These are phyloP conservation scores for Ophthalmolycus amberensis DNA, from an alignment of 2,113 vertebrate genomes.

Conservation along the genomic window DNA sequence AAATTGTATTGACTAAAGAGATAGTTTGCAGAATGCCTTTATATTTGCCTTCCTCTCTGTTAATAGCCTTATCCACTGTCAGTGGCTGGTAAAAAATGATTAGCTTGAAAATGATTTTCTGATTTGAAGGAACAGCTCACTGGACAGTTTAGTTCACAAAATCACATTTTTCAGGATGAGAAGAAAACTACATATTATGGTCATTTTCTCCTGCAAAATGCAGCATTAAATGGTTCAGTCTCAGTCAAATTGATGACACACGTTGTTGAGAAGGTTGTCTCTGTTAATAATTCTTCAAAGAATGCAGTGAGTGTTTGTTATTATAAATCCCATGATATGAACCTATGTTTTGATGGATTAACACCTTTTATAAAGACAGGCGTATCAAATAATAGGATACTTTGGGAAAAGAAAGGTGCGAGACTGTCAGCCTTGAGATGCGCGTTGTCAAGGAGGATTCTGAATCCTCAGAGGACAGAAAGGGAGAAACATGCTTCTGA, in stretches of 20 bases:
- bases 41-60: background rate
- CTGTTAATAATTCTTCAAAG: conserved; percentile 38
- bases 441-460: conserved; percentile 56
- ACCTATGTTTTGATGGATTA: conserved; percentile 42
- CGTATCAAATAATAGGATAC: conserved; percentile 36
- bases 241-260: conserved; percentile 37
- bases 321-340: conserved; percentile 29
- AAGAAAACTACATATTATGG: background rate
- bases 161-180: background rate
- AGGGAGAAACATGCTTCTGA: conserved; percentile 14
- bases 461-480: conserved; percentile 39
- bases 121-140: background rate
- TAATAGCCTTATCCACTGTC: background rate
- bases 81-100: background rate
- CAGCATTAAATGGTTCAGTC: background rate
- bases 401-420: conserved; percentile 37
- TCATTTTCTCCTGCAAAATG: background rate
- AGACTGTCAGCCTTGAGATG: conserved; percentile 34
- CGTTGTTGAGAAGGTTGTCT: conserved; percentile 6
- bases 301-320: conserved; percentile 24
- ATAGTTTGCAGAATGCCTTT: background rate
- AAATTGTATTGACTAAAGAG: background rate
- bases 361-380: conserved; percentile 31
- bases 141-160: background rate
- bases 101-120: background rate